These are phyloP conservation scores for Corythaeola cristata DNA, from an alignment of 2,113 vertebrate genomes.

Conservation along the genomic window DNA sequence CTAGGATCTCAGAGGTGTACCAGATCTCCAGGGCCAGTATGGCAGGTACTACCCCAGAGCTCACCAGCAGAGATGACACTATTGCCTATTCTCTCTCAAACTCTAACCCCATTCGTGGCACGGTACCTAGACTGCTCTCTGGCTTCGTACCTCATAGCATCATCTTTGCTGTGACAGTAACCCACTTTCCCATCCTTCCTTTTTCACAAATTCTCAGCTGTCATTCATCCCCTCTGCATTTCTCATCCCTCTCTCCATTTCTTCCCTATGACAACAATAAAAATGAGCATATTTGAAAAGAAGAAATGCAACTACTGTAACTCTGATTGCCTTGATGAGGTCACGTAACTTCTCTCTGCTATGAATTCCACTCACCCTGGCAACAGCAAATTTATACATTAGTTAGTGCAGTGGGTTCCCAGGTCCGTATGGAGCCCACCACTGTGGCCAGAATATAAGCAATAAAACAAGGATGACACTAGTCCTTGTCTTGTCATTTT, in stretches of 20 bases:
- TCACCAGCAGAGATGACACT: neutral
- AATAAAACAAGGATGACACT: neutral
- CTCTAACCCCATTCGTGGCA: accelerated
- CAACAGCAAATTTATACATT: neutral
- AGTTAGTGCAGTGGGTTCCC: neutral
- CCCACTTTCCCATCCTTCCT: neutral
- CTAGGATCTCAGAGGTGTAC: neutral
- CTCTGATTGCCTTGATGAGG: neutral
- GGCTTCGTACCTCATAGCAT: neutral
- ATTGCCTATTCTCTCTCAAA: neutral
- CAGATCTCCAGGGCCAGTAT: neutral
- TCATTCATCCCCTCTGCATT: neutral
- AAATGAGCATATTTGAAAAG: neutral
- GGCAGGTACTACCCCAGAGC: neutral
- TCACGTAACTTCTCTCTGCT: neutral
- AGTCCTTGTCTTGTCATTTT: neutral
- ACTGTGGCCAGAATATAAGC: neutral
- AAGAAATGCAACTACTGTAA: neutral
- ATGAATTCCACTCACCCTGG: neutral
- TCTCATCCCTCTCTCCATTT: neutral
- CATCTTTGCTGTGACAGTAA: neutral
- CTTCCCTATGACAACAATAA: neutral
- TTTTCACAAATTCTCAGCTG: neutral
- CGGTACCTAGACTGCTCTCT: neutral
- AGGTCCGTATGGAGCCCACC: neutral